These are phyloP conservation scores for Anabas testudineus DNA, from an alignment of 2,797 vertebrate species.

Conservation along the genomic window DNA sequence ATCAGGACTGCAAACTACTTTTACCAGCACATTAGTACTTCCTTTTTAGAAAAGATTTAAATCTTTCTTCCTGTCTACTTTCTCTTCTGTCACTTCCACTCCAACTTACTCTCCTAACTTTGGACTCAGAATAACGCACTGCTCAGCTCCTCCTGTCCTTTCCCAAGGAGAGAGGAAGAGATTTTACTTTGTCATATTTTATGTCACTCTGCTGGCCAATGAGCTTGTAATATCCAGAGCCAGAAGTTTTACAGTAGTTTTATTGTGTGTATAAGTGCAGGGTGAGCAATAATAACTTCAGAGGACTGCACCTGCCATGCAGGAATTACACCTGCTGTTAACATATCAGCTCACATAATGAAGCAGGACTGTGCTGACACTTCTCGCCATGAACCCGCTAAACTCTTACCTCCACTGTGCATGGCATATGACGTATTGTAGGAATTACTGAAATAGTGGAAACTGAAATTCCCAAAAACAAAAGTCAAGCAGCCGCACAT, in stretches of 20 bases:
- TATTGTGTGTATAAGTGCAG: constrained; percentile 19
- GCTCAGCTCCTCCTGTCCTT: constrained; percentile 24
- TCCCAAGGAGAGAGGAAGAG: constrained; percentile 1
- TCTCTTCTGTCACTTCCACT: constrained; percentile 33
- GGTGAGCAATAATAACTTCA: constrained; percentile 31
- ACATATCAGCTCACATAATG: constrained; percentile 49
- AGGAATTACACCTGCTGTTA: constrained; percentile 29
- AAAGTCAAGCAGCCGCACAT: neutral
- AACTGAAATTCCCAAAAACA: neutral
- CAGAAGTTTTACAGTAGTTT: constrained; percentile 38
- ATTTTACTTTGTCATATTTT: constrained; percentile 60
- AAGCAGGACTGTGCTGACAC: constrained; percentile 28
- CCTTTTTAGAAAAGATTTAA: constrained; percentile 27
- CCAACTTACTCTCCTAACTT: constrained; percentile 33
- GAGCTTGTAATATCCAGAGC: constrained; percentile 44
- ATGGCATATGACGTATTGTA: neutral
- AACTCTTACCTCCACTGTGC: constrained; percentile 22
- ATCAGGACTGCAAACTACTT: constrained; percentile 26
- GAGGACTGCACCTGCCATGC: constrained; percentile 16
- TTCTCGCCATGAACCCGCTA: constrained; percentile 12
- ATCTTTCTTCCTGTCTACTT: constrained; percentile 40
- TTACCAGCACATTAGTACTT: constrained; percentile 20
- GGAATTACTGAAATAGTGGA: neutral
- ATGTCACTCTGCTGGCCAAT: constrained; percentile 47
- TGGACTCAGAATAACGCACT: constrained; percentile 28